Percentiles rank a stretch among this genome's conserved stretches.
Conservation (phyloP, 2,888 invertebrate species). For the Hanleya hanleyi region DNA sequence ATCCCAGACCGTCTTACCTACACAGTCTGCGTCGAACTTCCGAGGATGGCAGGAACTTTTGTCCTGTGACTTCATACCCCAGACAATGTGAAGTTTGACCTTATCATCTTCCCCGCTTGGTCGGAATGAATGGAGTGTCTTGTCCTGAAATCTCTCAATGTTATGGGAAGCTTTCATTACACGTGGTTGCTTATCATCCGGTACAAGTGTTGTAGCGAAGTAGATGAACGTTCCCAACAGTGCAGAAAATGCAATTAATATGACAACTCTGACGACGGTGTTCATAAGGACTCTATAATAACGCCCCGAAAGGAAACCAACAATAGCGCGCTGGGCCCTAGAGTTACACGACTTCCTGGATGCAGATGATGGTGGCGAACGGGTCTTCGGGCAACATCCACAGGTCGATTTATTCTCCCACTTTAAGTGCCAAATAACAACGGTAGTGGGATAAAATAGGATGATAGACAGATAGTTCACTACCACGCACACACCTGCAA, state of each 20-base stretch:
- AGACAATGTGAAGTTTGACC: constrained; percentile 5
- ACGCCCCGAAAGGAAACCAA: constrained; percentile 21
- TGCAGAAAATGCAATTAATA: constrained; percentile 26
- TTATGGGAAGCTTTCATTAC: neutral
- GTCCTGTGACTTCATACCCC: constrained; percentile 1
- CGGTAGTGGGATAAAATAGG: constrained; percentile 16
- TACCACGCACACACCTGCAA: constrained; percentile 37
- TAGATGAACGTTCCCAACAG: constrained; percentile 29
- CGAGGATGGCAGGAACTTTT: constrained; percentile 1
- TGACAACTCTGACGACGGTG: constrained; percentile 25
- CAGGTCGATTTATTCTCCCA: neutral
- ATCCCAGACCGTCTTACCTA: constrained; percentile 56
- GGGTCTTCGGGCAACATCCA: neutral
- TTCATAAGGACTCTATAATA: constrained; percentile 33
- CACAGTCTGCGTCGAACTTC: constrained; percentile 37
- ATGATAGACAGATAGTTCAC: constrained; percentile 38
- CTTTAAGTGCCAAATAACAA: constrained; percentile 6
- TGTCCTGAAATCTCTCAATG: neutral
- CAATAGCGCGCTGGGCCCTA: neutral
- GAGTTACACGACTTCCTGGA: neutral
- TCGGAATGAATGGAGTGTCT: neutral
- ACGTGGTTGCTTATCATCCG: constrained; percentile 38
- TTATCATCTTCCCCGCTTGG: neutral
- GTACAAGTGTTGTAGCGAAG: constrained; percentile 29
- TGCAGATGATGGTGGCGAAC: neutral